Evolutionary conservation across 1,140 invertebrate species (phyloP), one percentile per base, ranked within the genome.

Genomic region (Ceratoteleas bidentatus): DNA sequence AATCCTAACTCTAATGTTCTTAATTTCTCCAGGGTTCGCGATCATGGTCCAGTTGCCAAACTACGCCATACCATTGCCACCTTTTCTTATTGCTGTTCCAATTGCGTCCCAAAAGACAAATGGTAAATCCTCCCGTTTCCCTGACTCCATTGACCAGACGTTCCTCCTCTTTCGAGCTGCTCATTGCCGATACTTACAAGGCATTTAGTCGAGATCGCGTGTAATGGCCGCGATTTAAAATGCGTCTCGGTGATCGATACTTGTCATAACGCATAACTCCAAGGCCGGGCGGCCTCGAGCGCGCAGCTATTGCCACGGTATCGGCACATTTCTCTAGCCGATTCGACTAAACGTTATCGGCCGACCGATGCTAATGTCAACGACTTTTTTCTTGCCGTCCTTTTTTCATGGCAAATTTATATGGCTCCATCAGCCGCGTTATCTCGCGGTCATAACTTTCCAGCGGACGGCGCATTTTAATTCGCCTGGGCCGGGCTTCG

Each of bases 361-460:
- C 16, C 50, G 69, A 33, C 68, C 69, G 47, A 80, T 73, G 76
- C 76, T 80, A 80, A 80, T 73, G 76, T 80, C 69, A 73, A 80
- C 76, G 69, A 73, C 62, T 78, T 78, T 80, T 72, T n/a, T n/a
- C n/a, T n/a, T n/a, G n/a, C n/a, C n/a, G n/a, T n/a, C n/a, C n/a
- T n/a, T n/a, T 72, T 80, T 73, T 36, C 4, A 68, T 73, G 40
- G 54, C 62, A 80, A 69, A 80, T 80, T 80, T 80, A 80, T 80
- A 73, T 73, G 62, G 76, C 76, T 73, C 76, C 76, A 80, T 80
- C 76, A 80, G 69, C 61, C 38, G 69, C 62, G 68, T 73, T 80
- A 80, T 80, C 76, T 80, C 62, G 69, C 69, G 73, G 69, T 74
- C 69, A 80, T 80, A 80, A 80, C 69, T 80, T 80, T 80, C 40